Conservation (phyloP, 2,113 vertebrate genomes). For the Pseudonaja textilis region DNA sequence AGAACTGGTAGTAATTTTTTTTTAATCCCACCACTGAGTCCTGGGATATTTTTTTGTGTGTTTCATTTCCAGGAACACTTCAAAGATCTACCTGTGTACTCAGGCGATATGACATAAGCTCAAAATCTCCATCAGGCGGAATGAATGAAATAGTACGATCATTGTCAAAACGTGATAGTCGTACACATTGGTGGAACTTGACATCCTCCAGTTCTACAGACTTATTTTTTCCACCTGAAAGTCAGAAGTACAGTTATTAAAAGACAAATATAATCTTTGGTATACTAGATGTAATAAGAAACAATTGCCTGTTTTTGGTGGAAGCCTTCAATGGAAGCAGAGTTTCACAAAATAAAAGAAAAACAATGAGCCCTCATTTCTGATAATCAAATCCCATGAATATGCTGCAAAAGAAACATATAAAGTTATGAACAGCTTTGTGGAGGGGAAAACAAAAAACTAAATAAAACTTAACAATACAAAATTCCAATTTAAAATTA, state of each 20-base stretch:
- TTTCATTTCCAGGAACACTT: neutral
- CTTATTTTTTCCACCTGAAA: constrained; percentile 85
- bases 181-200: constrained; percentile 89
- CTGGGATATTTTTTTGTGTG: neutral
- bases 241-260: neutral
- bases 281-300: neutral
- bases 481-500: neutral
- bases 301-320: neutral
- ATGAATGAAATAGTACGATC: constrained; percentile 90
- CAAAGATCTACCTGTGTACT: constrained; percentile 81
- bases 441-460: neutral
- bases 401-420: neutral
- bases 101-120: constrained; percentile 88
- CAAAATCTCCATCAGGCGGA: constrained; percentile 86
- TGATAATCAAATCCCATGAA: neutral
- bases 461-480: neutral
- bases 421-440: neutral
- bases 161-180: constrained; percentile 87
- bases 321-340: neutral
- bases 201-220: constrained; percentile 88
- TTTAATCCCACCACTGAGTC: too few relatives aligned
- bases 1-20: too few relatives aligned
- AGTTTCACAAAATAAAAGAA: neutral
- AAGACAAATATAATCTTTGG: neutral
- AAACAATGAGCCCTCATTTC: neutral